These are phyloP conservation scores for Opisthograptis luteolata DNA, from an alignment of 2,888 invertebrate species.

Conservation along the genomic window DNA sequence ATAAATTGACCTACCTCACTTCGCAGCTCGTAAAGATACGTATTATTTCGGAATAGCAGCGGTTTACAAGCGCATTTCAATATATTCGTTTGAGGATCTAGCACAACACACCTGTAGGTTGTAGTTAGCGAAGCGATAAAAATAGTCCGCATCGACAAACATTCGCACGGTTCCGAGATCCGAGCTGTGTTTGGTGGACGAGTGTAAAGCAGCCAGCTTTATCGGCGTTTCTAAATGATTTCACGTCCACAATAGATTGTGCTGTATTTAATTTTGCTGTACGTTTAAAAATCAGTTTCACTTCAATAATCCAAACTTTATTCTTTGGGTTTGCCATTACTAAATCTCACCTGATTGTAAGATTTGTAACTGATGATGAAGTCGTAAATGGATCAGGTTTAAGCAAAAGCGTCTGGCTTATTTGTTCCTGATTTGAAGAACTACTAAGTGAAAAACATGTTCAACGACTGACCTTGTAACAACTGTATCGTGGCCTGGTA, in stretches of 20 bases:
- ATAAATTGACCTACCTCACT: no score
- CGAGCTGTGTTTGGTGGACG: constrained; percentile 27
- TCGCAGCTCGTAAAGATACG: constrained; percentile 13
- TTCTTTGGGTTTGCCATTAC: no score
- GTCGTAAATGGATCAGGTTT: no score
- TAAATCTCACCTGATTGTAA: no score
- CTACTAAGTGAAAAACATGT: neutral
- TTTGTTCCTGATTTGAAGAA: no score
- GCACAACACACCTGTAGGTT: constrained; percentile 33
- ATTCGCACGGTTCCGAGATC: constrained; percentile 19
- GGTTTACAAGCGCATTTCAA: constrained; percentile 9
- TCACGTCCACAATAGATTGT: constrained; percentile 15
- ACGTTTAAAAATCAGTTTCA: constrained; percentile 12
- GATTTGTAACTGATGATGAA: no score
- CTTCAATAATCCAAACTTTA: neutral
- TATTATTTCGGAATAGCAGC: constrained; percentile 7
- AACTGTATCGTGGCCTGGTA: constrained; percentile 96
- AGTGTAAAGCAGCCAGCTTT: constrained; percentile 25
- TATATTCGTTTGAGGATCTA: neutral
- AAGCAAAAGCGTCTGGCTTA: no score
- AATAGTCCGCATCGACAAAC: constrained; percentile 33
- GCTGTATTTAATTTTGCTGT: constrained; percentile 7
- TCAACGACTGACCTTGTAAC: constrained; percentile 89
- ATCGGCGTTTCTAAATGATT: constrained; percentile 25
- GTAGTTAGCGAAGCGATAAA: constrained; percentile 26